Evolutionary conservation across 2,113 vertebrate genomes (phyloP), one percentile per base, ranked within the genome.

Genomic region (Genyomyrus donnyi): DNA sequence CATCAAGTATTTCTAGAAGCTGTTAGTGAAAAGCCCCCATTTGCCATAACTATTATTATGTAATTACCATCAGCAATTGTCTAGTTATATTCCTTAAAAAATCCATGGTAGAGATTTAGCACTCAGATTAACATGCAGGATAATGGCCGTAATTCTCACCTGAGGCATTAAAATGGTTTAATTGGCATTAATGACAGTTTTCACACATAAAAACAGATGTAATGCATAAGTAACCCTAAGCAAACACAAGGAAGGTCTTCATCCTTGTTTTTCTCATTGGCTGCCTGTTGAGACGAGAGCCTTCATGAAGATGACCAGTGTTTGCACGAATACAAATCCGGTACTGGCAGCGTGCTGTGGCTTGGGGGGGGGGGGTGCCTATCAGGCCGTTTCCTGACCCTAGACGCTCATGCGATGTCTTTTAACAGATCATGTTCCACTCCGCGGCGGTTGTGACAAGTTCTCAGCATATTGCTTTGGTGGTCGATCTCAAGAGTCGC

Each of bases 111-210:
- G 45, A 24, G 46, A 53, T 77, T 15, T 89, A 4, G 39, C 74
- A 4, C n/a, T 84, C 27, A 89, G 88, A 89, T 52, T 88, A 58
- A 88, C 85, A 88, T 31, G 17, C 89, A 89, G 91, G 35, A 45
- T 91, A 91, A 91, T 89, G 85, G 49, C 50, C 21, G 10, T 83
- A 85, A 93, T 86, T 74, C 91, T 89, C 58, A 35, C 74, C 56
- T 5, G 39, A 77, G 35, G 52, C 39, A 85, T 88, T 88, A 91
- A 92, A 50, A 91, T 91, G 56, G 92, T 90, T 91, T 66, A 62
- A 52, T 92, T 92, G 90, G 80, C 89, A 50, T 92, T 91, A 80
- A 87, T 93, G 80, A 88, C 89, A 87, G 83, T 80, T 56, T 74
- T 83, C 31, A 8, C 39, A 83, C 49, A 48, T n/a, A 85, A 42